Evolutionary conservation across 2,797 vertebrate species (phyloP).

Genomic region (Alectoris magna): DNA sequence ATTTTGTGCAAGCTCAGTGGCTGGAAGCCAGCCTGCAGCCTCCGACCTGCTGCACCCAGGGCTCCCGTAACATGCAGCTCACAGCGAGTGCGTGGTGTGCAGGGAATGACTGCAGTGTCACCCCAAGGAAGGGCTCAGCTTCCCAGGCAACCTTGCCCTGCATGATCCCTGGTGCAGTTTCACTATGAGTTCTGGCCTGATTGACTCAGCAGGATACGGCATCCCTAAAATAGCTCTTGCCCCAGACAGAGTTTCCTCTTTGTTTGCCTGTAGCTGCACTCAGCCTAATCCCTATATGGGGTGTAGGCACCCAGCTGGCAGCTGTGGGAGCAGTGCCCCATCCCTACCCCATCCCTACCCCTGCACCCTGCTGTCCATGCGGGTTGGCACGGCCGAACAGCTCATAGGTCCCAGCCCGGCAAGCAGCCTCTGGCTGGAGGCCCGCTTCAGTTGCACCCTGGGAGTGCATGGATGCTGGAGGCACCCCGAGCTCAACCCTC

Average conservation of each 20-base stretch:
- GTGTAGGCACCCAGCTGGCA: rapidly evolving
- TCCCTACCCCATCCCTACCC: rapidly evolving
- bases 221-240: conserved; percentile 7
- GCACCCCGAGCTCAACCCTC: not conserved
- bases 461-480: no score
- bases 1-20: not conserved
- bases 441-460: not conserved
- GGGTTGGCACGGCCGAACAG: not conserved
- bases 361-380: rapidly evolving
- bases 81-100: no score
- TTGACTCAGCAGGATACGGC: conserved; percentile 21
- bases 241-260: conserved; percentile 18
- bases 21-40: not conserved
- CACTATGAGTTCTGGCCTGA: not conserved
- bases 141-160: not conserved
- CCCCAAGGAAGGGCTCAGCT: rapidly evolving
- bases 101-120: not conserved
- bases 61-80: no score
- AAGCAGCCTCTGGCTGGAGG: not conserved
- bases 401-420: not conserved
- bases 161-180: not conserved
- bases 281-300: not conserved
- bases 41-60: not conserved
- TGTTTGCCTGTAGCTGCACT: not conserved
- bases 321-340: rapidly evolving